Percentiles rank a stretch among this genome's conserved stretches.
Conservation (phyloP, 2,113 vertebrate species). For the Orientallactaga bullata region DNA sequence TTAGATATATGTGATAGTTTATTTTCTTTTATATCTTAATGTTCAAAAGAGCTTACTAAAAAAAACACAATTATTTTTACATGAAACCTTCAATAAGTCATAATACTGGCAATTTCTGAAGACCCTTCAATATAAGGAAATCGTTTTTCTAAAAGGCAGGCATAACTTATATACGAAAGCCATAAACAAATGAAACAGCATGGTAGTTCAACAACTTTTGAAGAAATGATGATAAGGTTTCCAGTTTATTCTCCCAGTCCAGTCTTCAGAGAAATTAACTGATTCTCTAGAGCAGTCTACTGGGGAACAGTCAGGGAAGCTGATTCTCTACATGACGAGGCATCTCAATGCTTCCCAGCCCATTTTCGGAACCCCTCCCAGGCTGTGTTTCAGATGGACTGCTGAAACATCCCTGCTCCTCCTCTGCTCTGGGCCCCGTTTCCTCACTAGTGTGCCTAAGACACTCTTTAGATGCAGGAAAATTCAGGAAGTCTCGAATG, state of each 20-base stretch:
- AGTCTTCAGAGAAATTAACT: conserved; percentile 45
- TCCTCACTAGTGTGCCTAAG: background rate
- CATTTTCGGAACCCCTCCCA: background rate
- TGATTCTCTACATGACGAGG: background rate
- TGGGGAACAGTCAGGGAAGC: background rate
- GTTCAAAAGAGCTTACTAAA: conserved; percentile 34
- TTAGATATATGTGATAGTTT: conserved; percentile 53
- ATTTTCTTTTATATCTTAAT: conserved; percentile 58
- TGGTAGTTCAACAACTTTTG: background rate
- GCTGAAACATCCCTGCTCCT: background rate
- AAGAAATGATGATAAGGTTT: background rate
- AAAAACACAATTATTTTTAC: conserved; percentile 52
- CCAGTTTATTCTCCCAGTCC: background rate
- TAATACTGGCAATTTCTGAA: conserved; percentile 53
- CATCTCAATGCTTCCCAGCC: background rate
- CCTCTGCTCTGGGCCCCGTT: background rate
- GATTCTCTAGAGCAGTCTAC: background rate
- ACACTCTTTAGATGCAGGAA: background rate
- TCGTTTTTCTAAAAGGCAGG: conserved; percentile 37
- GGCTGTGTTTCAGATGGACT: background rate
- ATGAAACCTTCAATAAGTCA: conserved; percentile 55
- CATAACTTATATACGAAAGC: background rate
- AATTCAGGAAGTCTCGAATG: background rate
- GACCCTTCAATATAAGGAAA: background rate
- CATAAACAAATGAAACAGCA: background rate